phyloP scores from a whole-genome alignment of 2,113 vertebrate species.

The Myotis davidii region DNA sequence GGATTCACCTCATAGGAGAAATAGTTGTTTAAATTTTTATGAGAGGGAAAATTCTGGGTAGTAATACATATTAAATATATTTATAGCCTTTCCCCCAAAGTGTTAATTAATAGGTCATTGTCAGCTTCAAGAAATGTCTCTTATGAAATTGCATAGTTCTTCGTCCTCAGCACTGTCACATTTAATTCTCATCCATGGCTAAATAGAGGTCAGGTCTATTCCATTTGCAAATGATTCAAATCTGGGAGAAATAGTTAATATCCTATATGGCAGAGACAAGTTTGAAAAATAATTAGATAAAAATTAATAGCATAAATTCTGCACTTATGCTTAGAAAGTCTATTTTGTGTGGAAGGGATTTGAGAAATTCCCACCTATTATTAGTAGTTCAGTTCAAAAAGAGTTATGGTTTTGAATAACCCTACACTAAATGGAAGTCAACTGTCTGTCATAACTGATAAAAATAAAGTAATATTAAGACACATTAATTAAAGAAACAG shows the following conservation, averaged over 20 bases:
- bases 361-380: constrained; percentile 2
- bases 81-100: not conserved
- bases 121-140: constrained; percentile 26
- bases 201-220: constrained; percentile 18
- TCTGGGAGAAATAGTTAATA: constrained; percentile 41
- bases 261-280: not conserved
- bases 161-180: not conserved
- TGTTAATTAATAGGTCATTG: constrained; percentile 20
- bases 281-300: constrained; percentile 52
- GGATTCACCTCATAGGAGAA: not conserved
- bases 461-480: not conserved
- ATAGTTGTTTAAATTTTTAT: constrained; percentile 56
- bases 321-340: not conserved
- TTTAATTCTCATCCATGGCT: constrained; percentile 38
- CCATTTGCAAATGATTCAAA: constrained; percentile 9
- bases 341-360: constrained; percentile 29
- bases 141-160: not conserved
- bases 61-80: constrained; percentile 11
- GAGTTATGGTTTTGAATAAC: constrained; percentile 35
- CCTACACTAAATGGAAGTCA: not conserved
- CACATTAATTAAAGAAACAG: not conserved
- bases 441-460: not conserved
- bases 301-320: constrained; percentile 56
- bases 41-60: not conserved
- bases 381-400: not conserved